Percentiles rank a stretch among this genome's conserved stretches.
These are phyloP conservation scores for Diadromus collaris DNA, from an alignment of 2,888 invertebrate species.

Conservation along the genomic window DNA sequence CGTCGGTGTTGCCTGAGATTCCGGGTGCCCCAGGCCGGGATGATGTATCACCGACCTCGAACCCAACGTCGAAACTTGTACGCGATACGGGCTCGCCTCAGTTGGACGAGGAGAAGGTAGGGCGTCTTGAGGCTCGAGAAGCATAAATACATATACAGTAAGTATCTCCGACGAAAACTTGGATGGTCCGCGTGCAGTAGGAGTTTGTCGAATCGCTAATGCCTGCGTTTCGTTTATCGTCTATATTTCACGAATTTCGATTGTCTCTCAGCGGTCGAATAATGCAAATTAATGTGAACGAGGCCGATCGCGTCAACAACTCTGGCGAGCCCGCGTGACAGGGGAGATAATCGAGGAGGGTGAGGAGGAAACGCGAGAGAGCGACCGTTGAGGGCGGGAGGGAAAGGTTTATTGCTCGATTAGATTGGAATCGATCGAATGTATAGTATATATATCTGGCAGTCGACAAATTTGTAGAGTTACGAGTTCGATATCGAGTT, in stretches of 20 bases:
- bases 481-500: constrained; percentile 60
- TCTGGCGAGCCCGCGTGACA: constrained; percentile 53
- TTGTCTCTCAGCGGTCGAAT: constrained; percentile 30
- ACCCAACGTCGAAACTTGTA: constrained; percentile 74
- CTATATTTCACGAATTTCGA: constrained; percentile 18
- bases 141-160: background rate
- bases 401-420: constrained; percentile 57
- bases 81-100: constrained; percentile 31
- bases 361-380: constrained; percentile 13
- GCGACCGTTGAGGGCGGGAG: constrained; percentile 31
- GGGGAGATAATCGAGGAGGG: constrained; percentile 52
- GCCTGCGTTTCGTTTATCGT: constrained; percentile 6
- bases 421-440: constrained; percentile 56
- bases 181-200: background rate
- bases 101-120: background rate
- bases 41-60: constrained; percentile 77
- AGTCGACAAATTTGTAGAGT: constrained; percentile 59
- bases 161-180: background rate
- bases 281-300: constrained; percentile 56
- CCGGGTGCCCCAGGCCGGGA: constrained; percentile 72
- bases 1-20: constrained; percentile 61
- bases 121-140: constrained; percentile 11
- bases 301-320: constrained; percentile 52
- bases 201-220: background rate
- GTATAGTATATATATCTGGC: constrained; percentile 41